Evolutionary conservation across 2,113 vertebrate species (phyloP), one percentile per base, ranked within the genome.

Genomic region (Tragelaphus scriptus): DNA sequence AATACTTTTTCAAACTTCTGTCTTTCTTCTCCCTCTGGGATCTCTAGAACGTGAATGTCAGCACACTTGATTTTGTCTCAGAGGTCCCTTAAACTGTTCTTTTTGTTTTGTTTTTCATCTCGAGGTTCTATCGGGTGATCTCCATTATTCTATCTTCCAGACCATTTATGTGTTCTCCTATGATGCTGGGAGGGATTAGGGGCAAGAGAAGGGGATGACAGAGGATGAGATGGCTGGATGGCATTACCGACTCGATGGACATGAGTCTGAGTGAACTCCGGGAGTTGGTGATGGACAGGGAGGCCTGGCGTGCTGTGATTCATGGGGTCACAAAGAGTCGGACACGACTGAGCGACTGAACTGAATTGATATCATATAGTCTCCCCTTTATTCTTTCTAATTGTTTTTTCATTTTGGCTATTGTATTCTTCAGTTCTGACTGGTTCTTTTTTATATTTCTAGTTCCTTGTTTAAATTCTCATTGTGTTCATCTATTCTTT

Each of bases 221-320:
- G 59, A 30, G 12, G 26, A 61, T 61, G 26, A 30, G 26, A 2
- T 61, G 59, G 26, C 12, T 28, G 59, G 59, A 61, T 61, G 59
- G 12, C 26, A 30, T 61, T 12, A 61, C 59, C 1, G 2, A 61
- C 26, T 61, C 2, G 2, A 61, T 61, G 26, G 2, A 30, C 5
- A 0, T 61, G 26, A 30, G 26, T 61, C 0, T 61, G 59, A 30
- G 59, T 61, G 11, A 30, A 30, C 26, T 61, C 11, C 0, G 2
- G 59, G 26, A 61, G 59, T 3, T 61, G 59, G 26, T 30, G 2
- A 28, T 30, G 59, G 59, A 61, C 26, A 61, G 12, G 12, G 26
- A 61, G 12, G 59, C 59, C 12, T 61, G 26, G 26, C 1, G 1
- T 61, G 59, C 59, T 61, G 26, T 5, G 0, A 3, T 61, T 61